These are phyloP conservation scores for Salmo trutta DNA, from an alignment of 2,797 vertebrate genomes.

Conservation along the genomic window DNA sequence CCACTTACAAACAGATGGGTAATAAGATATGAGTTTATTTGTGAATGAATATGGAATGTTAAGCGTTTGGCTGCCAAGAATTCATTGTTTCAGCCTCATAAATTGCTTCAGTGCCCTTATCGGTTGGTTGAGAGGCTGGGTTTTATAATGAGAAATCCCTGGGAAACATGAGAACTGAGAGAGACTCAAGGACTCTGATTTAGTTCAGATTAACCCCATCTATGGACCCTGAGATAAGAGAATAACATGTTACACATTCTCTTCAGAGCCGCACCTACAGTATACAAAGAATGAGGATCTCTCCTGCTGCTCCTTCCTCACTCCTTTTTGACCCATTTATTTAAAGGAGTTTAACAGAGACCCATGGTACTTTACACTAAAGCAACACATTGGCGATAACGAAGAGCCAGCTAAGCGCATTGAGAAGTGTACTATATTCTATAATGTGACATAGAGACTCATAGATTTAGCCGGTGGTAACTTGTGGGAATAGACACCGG, in stretches of 20 bases:
- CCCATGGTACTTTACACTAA: background rate
- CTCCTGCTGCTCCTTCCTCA: background rate
- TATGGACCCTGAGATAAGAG: background rate
- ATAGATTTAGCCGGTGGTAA: background rate
- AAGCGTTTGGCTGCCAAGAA: slow-evolving; percentile 17
- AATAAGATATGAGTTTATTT: slow-evolving; percentile 27
- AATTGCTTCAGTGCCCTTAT: slow-evolving; percentile 3
- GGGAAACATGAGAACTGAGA: slow-evolving; percentile 9
- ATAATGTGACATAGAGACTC: background rate
- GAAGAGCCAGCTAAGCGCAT: background rate
- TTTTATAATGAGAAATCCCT: slow-evolving; percentile 3
- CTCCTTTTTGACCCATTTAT: slow-evolving; percentile 3
- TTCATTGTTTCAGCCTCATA: slow-evolving; percentile 16
- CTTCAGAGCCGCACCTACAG: too few relatives aligned
- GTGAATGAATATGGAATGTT: slow-evolving; percentile 18
- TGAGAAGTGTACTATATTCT: background rate
- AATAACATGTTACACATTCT: background rate
- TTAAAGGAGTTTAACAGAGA: slow-evolving; percentile 4
- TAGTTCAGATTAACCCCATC: slow-evolving; percentile 4
- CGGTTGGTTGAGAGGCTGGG: background rate
- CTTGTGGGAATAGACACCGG: background rate
- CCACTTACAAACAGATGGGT: background rate
- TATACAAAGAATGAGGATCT: background rate
- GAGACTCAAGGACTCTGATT: slow-evolving; percentile 12
- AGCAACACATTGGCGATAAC: background rate